Evolutionary conservation across 2,888 invertebrate species (phyloP), one percentile per base, ranked within the genome.

Genomic region (Spodoptera exigua): DNA sequence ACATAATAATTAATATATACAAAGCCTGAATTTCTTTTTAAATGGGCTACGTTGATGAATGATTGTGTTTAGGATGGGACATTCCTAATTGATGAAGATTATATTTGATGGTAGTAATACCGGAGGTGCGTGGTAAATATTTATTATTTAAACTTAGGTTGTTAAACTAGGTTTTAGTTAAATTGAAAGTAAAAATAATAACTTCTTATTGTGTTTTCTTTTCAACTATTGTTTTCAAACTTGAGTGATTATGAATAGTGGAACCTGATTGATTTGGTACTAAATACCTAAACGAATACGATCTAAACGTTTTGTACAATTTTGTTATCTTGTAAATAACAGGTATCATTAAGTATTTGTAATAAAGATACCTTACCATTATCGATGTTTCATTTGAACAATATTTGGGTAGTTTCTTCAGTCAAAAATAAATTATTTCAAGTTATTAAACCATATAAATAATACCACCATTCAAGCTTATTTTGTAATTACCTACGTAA

Each of bases 331-430:
- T 90, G 88, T 90, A 87, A 85, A 88, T 88, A 89, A 78, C 82
- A 69, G 86, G 86, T 88, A 87, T 87, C 82, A 59, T 83, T 86
- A 83, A 87, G 83, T 86, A 86, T 87, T 89, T 90, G 85, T 89
- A 91, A 90, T 91, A 90, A 90, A 91, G 87, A 87, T 90, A 90
- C 85, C 85, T 82, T 89, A 87, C 83, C 81, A 84, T 81, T 72
- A 86, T 81, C 53, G 76, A 74, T 88, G 84, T 89, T 89, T 89
- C 80, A 83, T 77, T 83, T 71, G 44, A 21, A 47, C 32, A 12
- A n/a, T 3, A 13, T 47, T n/a, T n/a, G n/a, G n/a, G n/a, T n/a
- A n/a, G n/a, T n/a, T n/a, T n/a, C n/a, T n/a, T n/a, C n/a, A n/a
- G n/a, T n/a, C n/a, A n/a, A n/a, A n/a, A n/a, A n/a, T n/a, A n/a